Percentiles rank a stretch among this genome's conserved stretches.
Evolutionary conservation across 2,797 vertebrate species (phyloP).

Genomic region (Clarias fuscus): DNA sequence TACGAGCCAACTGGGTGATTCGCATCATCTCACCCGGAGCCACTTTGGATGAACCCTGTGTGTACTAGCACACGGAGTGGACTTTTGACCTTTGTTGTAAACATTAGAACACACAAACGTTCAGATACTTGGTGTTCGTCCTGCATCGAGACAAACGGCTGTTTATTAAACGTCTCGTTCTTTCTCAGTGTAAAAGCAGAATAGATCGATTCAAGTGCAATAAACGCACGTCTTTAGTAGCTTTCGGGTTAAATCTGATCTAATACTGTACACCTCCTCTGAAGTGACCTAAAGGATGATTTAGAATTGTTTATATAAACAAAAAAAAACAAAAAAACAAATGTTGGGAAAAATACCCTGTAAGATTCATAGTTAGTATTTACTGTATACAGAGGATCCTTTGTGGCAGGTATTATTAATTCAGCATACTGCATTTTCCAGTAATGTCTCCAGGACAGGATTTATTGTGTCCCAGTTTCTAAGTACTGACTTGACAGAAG

Average conservation of each 20-base stretch:
- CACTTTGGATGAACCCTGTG: neutral
- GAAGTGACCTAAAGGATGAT: neutral
- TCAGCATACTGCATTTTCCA: neutral
- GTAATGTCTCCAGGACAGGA: neutral
- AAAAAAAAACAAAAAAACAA: no score
- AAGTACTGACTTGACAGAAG: neutral
- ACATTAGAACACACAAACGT: neutral
- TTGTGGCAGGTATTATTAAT: neutral
- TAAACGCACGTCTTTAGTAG: neutral
- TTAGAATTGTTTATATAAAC: neutral
- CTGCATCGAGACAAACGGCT: neutral
- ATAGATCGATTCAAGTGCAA: neutral
- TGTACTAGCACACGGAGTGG: neutral
- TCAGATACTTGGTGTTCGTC: neutral
- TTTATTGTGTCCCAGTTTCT: neutral
- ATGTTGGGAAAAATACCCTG: neutral
- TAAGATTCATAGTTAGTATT: neutral
- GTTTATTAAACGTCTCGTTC: neutral
- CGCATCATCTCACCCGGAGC: neutral
- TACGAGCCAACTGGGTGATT: neutral
- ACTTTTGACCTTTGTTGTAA: constrained; percentile 17
- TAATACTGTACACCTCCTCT: neutral
- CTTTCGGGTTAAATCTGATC: neutral
- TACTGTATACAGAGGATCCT: neutral
- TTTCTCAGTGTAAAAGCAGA: neutral